A percentile compares a stretch with the other conserved stretches of the same genome.
Evolutionary conservation across 2,113 vertebrate genomes (phyloP).

Genomic region (Numida meleagris): DNA sequence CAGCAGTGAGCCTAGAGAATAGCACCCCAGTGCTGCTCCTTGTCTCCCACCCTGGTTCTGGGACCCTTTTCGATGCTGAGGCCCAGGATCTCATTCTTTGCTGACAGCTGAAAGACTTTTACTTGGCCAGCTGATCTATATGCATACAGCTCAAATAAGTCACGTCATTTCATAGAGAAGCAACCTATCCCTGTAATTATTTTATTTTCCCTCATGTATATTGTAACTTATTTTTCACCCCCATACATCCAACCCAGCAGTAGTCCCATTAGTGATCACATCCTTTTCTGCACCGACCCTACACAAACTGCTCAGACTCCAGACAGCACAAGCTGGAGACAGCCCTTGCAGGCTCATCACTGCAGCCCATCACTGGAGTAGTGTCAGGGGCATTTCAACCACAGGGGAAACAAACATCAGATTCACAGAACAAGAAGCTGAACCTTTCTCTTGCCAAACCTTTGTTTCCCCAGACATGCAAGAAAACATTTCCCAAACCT

Average conservation of each 20-base stretch:
- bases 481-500: neutral
- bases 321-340: neutral
- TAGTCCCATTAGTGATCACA: neutral
- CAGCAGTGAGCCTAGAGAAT: neutral
- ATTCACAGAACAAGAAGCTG: neutral
- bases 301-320: neutral
- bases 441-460: neutral
- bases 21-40: neutral
- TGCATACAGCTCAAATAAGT: neutral
- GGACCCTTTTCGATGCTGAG: accelerated
- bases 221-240: neutral
- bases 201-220: neutral
- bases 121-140: neutral
- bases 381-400: neutral
- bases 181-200: neutral
- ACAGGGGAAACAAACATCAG: neutral
- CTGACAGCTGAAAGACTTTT: neutral
- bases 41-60: neutral
- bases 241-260: neutral
- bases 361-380: neutral
- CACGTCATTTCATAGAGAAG: neutral
- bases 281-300: neutral
- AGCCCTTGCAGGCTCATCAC: neutral
- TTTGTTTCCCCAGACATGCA: neutral
- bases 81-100: neutral